Base-by-base conservation (phyloP, 1,140 invertebrate species). In the Tetramorium simillimum region DNA sequence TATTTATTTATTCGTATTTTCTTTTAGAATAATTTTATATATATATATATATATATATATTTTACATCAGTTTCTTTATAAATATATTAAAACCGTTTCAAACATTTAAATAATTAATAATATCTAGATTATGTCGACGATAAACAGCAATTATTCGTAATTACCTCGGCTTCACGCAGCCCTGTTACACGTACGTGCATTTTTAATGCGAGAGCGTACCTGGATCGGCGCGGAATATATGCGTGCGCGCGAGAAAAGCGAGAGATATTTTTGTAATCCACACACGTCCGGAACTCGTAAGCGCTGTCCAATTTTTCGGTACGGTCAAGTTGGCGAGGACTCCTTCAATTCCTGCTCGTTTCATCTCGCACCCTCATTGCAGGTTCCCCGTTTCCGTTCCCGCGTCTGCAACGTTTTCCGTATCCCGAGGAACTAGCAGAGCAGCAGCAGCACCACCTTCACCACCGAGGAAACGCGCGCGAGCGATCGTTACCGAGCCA, bases 261-360 rank as follows among this genome's bases (percentile, higher is more conserved):
- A 37, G 70, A 82, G 80, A 78, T 67, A 89, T 75, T 49, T 90
- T 85, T 76, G 91, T 91, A 92, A 91, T 90, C 91, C 87, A 73
- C 88, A 87, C 92, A 92, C 92, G 92, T 92, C 67, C 88, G 60
- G 63, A 92, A 91, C 90, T 92, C 90, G 91, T 92, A 92, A 92
- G 90, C 91, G 90, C 86, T 92, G 90, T 93, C 90, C 93, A 93
- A 94, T 93, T 93, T 91, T 90, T 90, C 92, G 92, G 91, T 93
- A 90, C 90, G 92, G 92, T 89, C 91, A 93, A 93, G 93, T 94
- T 93, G 93, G 89, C 91, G 87, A 88, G 86, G 69, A 91, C 87
- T 93, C 85, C 63, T 69, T 69, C 89, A 88, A 89, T 87, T 89
- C 87, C 80, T 86, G 85, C 88, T 89, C 87, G 72, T 73, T 65